Base-by-base conservation (phyloP, 2,888 invertebrate genomes). In the Apamea epomidion region DNA sequence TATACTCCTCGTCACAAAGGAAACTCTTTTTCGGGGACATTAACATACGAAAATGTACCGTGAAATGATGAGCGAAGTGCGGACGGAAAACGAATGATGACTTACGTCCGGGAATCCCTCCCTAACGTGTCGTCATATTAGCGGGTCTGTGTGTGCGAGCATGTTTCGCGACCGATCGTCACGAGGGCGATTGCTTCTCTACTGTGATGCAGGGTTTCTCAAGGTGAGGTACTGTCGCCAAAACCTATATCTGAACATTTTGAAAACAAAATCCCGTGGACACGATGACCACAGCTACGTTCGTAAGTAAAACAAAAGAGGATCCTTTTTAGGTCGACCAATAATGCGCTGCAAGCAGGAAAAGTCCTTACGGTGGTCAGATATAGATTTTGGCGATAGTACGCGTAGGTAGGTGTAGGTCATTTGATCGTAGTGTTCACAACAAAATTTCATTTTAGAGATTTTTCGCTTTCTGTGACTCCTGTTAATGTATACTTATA, bases 141-240 rank as follows among this genome's bases (percentile, higher is more conserved):
- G 98, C 89, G 99, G 99, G 97, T 99, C 99, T 54, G 99, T 99
- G 97, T 99, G 99, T 95, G 99, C 77, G 99, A 99, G 95, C 99
- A 99, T 99, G 95, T 98, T 99, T 91, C 98, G 98, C 93, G 82
- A 97, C 94, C 70, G 91, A 92, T 77, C 98, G 96, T 85, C 97
- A 96, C 87, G 97, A 92, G 58, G 98, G 95, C 91, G 94, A 94
- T 91, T 97, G 97, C 88, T 16, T 37, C 37, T 25, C 45, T 69
- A 76, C 6, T 25, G 6, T 12, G 42, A 29, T 60, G 58, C n/a
- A 18, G 10, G n/a, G 12, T 32, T 25, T 42, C 51, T 70, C 12
- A 42, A 32, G 48, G 7, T 65, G 37, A 70, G 37, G 37, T 51
- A 29, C 8, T 42, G 7, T 42, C 6, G 6, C 0, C 7, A 42